Evolutionary conservation across 2,113 vertebrate species (phyloP).

Genomic region (Eubucco bourcierii): DNA sequence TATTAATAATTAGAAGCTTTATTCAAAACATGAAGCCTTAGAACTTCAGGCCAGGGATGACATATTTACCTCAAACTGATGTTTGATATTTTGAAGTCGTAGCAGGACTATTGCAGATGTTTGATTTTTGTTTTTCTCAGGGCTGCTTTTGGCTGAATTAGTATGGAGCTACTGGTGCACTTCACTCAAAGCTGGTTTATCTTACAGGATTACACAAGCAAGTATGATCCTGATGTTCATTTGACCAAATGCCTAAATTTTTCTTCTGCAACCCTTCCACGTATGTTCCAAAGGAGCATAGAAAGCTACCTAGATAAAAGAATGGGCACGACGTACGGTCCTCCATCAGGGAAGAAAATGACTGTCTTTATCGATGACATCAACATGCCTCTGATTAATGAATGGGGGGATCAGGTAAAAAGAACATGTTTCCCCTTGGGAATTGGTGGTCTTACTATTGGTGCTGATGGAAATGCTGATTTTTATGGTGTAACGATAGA

Average conservation of each 20-base stretch:
- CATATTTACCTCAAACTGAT: not conserved
- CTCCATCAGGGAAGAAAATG: conserved; percentile 83
- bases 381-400: conserved; percentile 89
- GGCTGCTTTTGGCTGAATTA: not conserved
- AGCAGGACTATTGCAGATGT: not conserved
- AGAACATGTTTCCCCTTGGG: not conserved
- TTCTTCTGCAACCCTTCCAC: conserved; percentile 83
- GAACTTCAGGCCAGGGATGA: not conserved
- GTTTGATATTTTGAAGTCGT: not conserved
- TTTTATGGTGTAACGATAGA: not conserved
- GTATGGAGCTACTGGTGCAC: not conserved
- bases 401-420: conserved; percentile 88
- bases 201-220: conserved; percentile 79
- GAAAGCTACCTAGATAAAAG: conserved; percentile 87
- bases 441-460: not conserved
- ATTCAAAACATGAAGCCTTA: not conserved
- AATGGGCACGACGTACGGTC: conserved; percentile 83
- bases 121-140: not conserved
- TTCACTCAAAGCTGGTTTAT: not conserved
- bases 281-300: conserved; percentile 84
- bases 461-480: not conserved
- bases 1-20: not conserved
- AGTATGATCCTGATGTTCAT: conserved; percentile 80
- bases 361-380: conserved; percentile 87
- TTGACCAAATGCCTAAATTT: conserved; percentile 83